Percentiles rank a stretch among this genome's conserved stretches.
phyloP scores from a whole-genome alignment of 1,140 invertebrate genomes.

The Dreissena rostriformis region DNA sequence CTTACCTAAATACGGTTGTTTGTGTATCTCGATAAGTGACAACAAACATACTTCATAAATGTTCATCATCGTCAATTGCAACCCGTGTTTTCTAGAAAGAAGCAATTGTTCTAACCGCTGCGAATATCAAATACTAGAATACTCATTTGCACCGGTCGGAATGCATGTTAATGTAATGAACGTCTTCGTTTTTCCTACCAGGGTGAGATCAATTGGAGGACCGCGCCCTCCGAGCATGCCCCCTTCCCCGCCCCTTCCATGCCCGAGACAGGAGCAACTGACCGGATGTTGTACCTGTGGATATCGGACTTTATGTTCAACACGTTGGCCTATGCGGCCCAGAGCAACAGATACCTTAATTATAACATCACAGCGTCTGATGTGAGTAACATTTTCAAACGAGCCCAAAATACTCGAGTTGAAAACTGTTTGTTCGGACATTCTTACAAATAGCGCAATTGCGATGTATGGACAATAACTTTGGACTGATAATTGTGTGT shows the following conservation, averaged over 20 bases:
- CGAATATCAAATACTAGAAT: too few relatives aligned
- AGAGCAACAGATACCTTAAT: slow-evolving; percentile 56
- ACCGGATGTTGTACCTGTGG: slow-evolving; percentile 67
- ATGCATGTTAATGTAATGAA: neutral
- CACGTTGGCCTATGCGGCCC: slow-evolving; percentile 56
- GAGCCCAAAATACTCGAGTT: too few relatives aligned
- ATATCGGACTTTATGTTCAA: slow-evolving; percentile 66
- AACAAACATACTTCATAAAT: too few relatives aligned
- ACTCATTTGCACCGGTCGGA: too few relatives aligned
- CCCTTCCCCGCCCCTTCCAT: slow-evolving; percentile 66
- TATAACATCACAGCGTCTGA: slow-evolving; percentile 66
- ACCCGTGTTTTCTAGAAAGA: too few relatives aligned
- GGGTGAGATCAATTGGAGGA: slow-evolving; percentile 67
- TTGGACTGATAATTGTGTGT: too few relatives aligned
- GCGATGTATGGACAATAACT: too few relatives aligned
- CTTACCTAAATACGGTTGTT: too few relatives aligned
- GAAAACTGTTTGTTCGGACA: too few relatives aligned
- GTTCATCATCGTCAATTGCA: neutral
- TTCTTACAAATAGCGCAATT: too few relatives aligned
- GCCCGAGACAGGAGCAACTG: slow-evolving; percentile 36
- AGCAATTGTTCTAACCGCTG: too few relatives aligned
- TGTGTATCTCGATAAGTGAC: too few relatives aligned
- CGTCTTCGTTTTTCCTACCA: slow-evolving; percentile 3
- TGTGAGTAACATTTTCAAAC: slow-evolving; percentile 48
- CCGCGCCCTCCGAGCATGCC: slow-evolving; percentile 45